A percentile compares a stretch with the other conserved stretches of the same genome.
Conservation (phyloP, 2,888 invertebrate species). For the Ormia ochracea region DNA sequence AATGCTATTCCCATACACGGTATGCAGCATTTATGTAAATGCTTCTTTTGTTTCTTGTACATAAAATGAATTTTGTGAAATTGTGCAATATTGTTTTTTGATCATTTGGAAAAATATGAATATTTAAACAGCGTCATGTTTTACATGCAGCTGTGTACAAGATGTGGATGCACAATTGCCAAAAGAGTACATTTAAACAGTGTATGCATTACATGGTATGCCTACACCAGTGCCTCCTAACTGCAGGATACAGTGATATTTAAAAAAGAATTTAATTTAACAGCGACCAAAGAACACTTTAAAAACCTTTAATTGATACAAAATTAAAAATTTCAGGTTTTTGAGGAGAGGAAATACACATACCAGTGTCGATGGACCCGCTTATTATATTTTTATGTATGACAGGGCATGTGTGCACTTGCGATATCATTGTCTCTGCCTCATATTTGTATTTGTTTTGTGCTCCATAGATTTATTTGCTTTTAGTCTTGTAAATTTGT, state of each 20-base stretch:
- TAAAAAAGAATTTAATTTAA: too few relatives aligned
- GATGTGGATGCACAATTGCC: constrained; percentile 27
- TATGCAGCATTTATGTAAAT: neutral
- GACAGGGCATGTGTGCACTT: neutral
- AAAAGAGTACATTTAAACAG: neutral
- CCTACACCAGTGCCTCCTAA: neutral
- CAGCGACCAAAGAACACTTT: too few relatives aligned
- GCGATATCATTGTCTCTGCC: neutral
- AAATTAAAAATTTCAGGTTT: too few relatives aligned
- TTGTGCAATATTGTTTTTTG: constrained; percentile 30
- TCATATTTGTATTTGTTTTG: constrained; percentile 13
- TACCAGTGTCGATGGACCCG: too few relatives aligned
- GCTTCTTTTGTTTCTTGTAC: neutral
- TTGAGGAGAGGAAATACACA: too few relatives aligned
- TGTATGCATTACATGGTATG: neutral
- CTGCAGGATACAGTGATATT: too few relatives aligned
- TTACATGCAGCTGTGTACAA: neutral
- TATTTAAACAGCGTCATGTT: constrained; percentile 47
- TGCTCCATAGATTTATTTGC: constrained; percentile 47
- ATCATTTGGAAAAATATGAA: constrained; percentile 47
- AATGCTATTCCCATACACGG: neutral
- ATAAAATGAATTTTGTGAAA: neutral
- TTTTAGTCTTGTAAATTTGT: constrained; percentile 58
- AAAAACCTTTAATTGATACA: neutral
- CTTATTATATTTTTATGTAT: neutral